These are phyloP conservation scores for Anas flavirostris DNA, from an alignment of 2,797 vertebrate genomes.

Conservation along the genomic window DNA sequence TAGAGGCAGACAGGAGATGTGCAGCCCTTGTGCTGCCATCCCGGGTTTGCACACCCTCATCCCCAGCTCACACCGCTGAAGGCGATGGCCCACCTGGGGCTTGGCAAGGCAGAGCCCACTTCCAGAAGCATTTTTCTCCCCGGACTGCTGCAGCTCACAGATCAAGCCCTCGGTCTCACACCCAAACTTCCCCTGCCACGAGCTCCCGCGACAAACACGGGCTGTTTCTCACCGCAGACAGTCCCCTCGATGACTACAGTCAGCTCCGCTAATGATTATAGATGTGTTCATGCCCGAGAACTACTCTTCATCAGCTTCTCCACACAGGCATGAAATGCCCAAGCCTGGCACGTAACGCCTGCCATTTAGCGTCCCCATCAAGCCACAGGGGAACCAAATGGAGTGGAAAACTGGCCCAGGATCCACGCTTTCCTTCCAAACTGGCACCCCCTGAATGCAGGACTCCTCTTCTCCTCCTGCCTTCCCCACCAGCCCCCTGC, in stretches of 20 bases:
- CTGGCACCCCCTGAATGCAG: not conserved
- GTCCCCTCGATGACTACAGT: not conserved
- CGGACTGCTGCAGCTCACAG: not conserved
- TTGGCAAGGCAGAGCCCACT: not conserved
- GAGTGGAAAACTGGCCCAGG: constrained; percentile 32
- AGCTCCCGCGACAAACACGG: not conserved
- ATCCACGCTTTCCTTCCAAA: not conserved
- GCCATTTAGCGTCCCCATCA: constrained; percentile 3
- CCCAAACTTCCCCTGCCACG: not conserved
- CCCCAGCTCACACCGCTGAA: not conserved
- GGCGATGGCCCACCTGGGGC: not conserved
- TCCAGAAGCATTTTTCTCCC: not conserved
- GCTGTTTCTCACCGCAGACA: not conserved
- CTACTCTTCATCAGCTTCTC: not conserved
- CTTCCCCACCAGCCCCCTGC: not conserved
- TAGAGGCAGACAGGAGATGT: not conserved
- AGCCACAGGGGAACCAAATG: constrained; percentile 46
- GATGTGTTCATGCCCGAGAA: not conserved
- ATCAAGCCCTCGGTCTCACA: not conserved
- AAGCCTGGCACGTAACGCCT: not conserved
- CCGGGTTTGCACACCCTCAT: not conserved
- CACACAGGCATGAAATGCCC: not conserved
- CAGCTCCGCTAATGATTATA: not conserved
- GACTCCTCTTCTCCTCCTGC: not conserved
- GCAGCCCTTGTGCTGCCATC: not conserved